These are phyloP conservation scores for Colossoma macropomum DNA, from an alignment of 2,113 vertebrate genomes.

Conservation along the genomic window DNA sequence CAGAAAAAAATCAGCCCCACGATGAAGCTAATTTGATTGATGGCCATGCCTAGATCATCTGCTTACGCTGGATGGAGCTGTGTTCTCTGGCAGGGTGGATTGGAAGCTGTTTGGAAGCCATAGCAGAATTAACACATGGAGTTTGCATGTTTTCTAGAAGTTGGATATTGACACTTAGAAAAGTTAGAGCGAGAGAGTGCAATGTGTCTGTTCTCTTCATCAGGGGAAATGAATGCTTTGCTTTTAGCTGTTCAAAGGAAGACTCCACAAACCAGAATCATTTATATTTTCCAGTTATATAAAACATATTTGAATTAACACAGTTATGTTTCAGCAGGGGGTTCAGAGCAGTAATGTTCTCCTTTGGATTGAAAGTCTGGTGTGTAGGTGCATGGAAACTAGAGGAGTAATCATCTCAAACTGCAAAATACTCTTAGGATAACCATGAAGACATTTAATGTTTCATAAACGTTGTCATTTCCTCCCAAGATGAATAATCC, in stretches of 20 bases:
- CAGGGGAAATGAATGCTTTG: too few relatives aligned
- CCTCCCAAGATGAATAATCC: not conserved
- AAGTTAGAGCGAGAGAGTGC: too few relatives aligned
- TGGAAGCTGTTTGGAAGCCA: not conserved
- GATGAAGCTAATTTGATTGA: not conserved
- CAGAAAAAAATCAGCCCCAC: not conserved
- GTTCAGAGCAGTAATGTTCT: not conserved
- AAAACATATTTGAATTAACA: not conserved
- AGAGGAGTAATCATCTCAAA: not conserved
- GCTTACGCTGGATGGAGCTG: too few relatives aligned
- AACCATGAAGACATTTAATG: not conserved
- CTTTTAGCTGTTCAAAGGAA: too few relatives aligned
- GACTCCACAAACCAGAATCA: too few relatives aligned
- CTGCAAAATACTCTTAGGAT: not conserved
- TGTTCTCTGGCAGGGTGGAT: not conserved
- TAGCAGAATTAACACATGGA: not conserved
- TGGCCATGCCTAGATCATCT: not conserved
- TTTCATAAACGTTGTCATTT: not conserved
- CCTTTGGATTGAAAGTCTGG: not conserved
- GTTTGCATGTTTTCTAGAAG: not conserved
- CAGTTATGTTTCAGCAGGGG: not conserved
- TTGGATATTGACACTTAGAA: not conserved
- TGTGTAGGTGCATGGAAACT: not conserved
- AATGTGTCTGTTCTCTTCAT: too few relatives aligned
- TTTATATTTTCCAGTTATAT: too few relatives aligned